A percentile compares a stretch with the other conserved stretches of the same genome.
Evolutionary conservation across 2,888 invertebrate species (phyloP).

Genomic region (Macrosoma leucophasiata): DNA sequence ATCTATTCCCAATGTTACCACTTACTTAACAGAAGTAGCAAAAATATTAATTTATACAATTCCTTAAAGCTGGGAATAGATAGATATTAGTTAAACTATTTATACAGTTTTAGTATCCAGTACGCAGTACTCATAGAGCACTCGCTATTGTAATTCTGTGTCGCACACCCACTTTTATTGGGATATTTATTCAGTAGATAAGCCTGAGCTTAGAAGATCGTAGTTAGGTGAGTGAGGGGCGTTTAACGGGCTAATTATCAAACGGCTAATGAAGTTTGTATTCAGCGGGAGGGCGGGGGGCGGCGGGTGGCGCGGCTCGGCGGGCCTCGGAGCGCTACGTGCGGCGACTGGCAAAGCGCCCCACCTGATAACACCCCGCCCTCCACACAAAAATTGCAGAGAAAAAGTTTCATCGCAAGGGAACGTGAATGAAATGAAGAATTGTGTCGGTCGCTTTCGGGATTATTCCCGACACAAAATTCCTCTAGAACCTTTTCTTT

Average conservation of each 20-base stretch:
- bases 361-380: conserved; percentile 72
- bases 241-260: conserved; percentile 76
- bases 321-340: conserved; percentile 60
- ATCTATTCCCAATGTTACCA: too few relatives aligned
- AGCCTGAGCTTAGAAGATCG: conserved; percentile 46
- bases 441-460: conserved; percentile 70
- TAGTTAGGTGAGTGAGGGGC: conserved; percentile 61
- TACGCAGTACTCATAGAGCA: too few relatives aligned
- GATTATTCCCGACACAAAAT: conserved; percentile 69
- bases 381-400: conserved; percentile 74
- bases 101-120: too few relatives aligned
- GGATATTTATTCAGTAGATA: conserved; percentile 30
- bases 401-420: conserved; percentile 75
- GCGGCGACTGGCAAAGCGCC: conserved; percentile 65
- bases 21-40: too few relatives aligned
- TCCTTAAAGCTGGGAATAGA: too few relatives aligned
- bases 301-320: too few relatives aligned
- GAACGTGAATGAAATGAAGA: conserved; percentile 76
- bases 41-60: too few relatives aligned
- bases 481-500: conserved; percentile 63
- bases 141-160: too few relatives aligned
- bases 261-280: conserved; percentile 77
- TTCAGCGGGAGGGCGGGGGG: conserved; percentile 64
- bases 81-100: too few relatives aligned
- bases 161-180: conserved; percentile 16